Conservation (phyloP, 2,113 vertebrate genomes). For the Bos indicus region DNA sequence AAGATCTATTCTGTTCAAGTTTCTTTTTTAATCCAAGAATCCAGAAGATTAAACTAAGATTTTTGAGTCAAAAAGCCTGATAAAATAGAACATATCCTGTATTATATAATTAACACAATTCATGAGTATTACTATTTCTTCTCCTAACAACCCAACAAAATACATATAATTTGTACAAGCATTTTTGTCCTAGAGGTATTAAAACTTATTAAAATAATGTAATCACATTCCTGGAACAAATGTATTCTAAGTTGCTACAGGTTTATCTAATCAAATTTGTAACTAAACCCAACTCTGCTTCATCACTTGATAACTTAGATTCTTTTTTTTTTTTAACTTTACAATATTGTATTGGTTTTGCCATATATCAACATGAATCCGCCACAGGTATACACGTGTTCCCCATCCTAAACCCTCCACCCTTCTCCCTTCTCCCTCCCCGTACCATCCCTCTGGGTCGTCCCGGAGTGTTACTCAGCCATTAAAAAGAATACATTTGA, state of each 20-base stretch:
- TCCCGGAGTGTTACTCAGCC: too few relatives aligned
- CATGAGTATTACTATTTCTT: background rate
- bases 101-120: background rate
- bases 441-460: too few relatives aligned
- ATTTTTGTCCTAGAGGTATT: background rate
- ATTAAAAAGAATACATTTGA: too few relatives aligned
- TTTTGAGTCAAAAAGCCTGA: background rate
- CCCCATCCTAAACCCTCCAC: too few relatives aligned
- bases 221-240: background rate
- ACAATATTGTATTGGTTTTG: too few relatives aligned
- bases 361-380: too few relatives aligned
- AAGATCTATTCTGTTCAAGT: background rate
- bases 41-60: background rate
- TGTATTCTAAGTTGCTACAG: background rate
- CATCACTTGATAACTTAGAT: background rate
- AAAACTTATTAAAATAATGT: background rate
- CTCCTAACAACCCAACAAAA: background rate
- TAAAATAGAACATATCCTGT: background rate
- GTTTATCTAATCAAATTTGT: background rate
- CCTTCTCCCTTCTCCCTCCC: too few relatives aligned
- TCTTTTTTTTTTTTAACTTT: too few relatives aligned
- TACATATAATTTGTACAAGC: background rate
- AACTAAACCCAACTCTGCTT: background rate
- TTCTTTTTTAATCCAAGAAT: background rate
- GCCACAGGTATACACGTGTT: too few relatives aligned